Conservation (phyloP, 1,140 invertebrate species). For the Spodoptera litura region DNA sequence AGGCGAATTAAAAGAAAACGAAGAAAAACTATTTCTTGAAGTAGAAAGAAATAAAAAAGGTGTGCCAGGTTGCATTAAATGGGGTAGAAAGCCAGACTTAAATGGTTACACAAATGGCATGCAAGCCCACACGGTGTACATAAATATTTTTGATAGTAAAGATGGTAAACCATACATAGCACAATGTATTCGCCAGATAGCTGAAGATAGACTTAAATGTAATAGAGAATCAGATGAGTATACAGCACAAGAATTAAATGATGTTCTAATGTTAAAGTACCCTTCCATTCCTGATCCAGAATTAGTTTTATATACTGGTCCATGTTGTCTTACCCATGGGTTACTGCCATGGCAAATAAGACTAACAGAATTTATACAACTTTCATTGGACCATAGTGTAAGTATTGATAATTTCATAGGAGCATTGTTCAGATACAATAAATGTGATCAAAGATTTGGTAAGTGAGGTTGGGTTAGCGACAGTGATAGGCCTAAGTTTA, state of each 20-base stretch:
- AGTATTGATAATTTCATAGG: slow-evolving; percentile 86
- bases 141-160: slow-evolving; percentile 78
- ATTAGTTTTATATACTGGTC: slow-evolving; percentile 88
- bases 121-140: slow-evolving; percentile 79
- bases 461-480: slow-evolving; percentile 82
- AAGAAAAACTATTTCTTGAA: slow-evolving; percentile 86
- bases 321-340: slow-evolving; percentile 87
- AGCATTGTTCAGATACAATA: slow-evolving; percentile 87
- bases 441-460: slow-evolving; percentile 90
- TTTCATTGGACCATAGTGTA: slow-evolving; percentile 86
- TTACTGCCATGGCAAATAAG: slow-evolving; percentile 91
- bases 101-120: slow-evolving; percentile 87
- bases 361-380: slow-evolving; percentile 89
- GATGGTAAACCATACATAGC: slow-evolving; percentile 87
- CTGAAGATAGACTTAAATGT: slow-evolving; percentile 61
- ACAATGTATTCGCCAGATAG: slow-evolving; percentile 73
- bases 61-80: slow-evolving; percentile 86
- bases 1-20: slow-evolving; percentile 87
- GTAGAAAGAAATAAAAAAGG: slow-evolving; percentile 85
- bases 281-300: slow-evolving; percentile 89
- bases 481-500: slow-evolving; percentile 61
- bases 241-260: slow-evolving; percentile 82
- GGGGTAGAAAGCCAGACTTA: slow-evolving; percentile 83
- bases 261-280: slow-evolving; percentile 79
- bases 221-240: slow-evolving; percentile 62